Evolutionary conservation across 2,888 invertebrate genomes (phyloP).

Genomic region (Hemaris fuciformis): DNA sequence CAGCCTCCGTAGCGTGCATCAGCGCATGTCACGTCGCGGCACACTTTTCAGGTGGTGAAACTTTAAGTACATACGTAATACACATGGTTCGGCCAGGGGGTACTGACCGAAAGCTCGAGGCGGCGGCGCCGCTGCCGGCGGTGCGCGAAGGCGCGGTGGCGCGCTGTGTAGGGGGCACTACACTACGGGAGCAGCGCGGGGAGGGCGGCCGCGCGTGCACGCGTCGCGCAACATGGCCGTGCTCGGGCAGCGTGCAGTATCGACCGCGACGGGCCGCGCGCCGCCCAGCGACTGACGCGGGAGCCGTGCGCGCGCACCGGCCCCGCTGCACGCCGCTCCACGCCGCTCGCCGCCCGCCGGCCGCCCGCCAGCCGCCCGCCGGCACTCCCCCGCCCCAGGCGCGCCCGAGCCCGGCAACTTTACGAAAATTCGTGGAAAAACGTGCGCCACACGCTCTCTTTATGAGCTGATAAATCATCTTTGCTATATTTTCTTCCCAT

Average conservation of each 20-base stretch:
- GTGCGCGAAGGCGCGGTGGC: too few species aligned
- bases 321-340: conserved; percentile 31
- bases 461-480: not conserved
- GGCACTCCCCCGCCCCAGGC: conserved; percentile 21
- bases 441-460: conserved; percentile 11
- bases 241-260: conserved; percentile 63
- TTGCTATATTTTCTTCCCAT: not conserved
- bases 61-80: conserved; percentile 5
- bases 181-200: conserved; percentile 59
- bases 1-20: conserved; percentile 1
- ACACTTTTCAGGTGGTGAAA: conserved; percentile 7
- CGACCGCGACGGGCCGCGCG: conserved; percentile 76
- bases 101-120: conserved; percentile 60
- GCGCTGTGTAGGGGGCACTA: conserved; percentile 36
- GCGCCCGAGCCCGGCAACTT: conserved; percentile 22
- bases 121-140: conserved; percentile 37
- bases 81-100: conserved; percentile 11
- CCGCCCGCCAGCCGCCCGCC: conserved; percentile 36
- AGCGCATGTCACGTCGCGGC: conserved; percentile 8
- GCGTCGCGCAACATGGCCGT: conserved; percentile 66
- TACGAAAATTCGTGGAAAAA: conserved; percentile 15
- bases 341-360: conserved; percentile 21
- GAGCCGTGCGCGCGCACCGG: conserved; percentile 69
- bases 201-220: conserved; percentile 63
- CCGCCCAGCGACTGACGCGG: conserved; percentile 71